These are phyloP conservation scores for Columba janthina DNA, from an alignment of 2,113 vertebrate genomes.

Conservation along the genomic window DNA sequence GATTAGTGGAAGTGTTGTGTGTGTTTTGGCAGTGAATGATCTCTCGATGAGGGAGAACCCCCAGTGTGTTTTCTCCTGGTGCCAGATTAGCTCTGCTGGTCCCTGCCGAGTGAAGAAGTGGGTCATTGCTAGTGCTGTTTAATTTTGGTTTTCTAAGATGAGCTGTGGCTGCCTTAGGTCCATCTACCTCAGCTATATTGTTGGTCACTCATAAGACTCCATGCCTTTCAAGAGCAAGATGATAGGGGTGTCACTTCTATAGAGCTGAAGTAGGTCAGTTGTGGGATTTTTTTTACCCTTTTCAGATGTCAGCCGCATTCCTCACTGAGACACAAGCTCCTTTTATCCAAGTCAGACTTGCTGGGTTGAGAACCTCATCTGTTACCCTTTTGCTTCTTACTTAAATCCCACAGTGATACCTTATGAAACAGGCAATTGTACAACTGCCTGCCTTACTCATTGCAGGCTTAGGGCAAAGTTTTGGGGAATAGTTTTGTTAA, in stretches of 20 bases:
- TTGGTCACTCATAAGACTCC: not conserved
- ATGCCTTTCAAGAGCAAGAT: not conserved
- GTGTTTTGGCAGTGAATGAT: not conserved
- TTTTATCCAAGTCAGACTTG: not conserved
- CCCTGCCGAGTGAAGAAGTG: not conserved
- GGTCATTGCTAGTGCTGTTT: slow-evolving; percentile 16
- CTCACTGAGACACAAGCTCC: not conserved
- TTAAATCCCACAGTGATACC: not conserved
- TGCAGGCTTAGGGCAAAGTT: not conserved
- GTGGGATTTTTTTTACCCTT: too few relatives aligned
- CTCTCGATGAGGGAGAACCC: not conserved
- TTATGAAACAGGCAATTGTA: not conserved
- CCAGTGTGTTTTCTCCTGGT: not conserved
- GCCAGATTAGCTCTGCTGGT: not conserved
- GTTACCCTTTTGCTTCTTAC: not conserved
- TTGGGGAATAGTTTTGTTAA: not conserved
- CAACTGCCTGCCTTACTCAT: not conserved
- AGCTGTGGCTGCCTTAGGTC: not conserved
- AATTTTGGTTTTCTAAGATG: not conserved
- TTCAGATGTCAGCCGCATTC: not conserved
- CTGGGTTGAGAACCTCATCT: not conserved
- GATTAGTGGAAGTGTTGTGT: not conserved
- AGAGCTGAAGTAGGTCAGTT: not conserved
- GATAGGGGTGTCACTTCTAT: not conserved
- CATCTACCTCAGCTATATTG: accelerated